These are phyloP conservation scores for Microplitis manilae DNA, from an alignment of 2,888 invertebrate species.

Conservation along the genomic window DNA sequence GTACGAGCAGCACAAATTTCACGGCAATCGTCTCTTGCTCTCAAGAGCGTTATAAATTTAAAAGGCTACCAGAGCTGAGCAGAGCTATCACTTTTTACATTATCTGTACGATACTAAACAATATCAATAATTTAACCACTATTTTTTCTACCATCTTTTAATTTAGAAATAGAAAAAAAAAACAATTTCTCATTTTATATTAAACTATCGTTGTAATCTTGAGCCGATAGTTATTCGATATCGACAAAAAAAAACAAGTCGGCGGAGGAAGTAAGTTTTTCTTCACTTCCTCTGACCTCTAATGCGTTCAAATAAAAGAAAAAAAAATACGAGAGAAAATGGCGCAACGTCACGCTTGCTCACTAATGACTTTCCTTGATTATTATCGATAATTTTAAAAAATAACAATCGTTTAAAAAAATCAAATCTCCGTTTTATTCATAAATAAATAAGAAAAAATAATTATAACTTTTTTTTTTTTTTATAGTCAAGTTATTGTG, in stretches of 20 bases:
- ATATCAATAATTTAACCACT: not conserved
- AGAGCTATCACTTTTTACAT: conserved; percentile 42
- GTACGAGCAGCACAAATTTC: conserved; percentile 48
- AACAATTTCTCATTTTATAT: too few species aligned
- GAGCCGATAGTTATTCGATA: conserved; percentile 11
- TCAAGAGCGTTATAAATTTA: conserved; percentile 59
- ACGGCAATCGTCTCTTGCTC: conserved; percentile 51
- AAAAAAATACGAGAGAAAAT: conserved; percentile 43
- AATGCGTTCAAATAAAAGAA: conserved; percentile 15
- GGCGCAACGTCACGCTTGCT: conserved; percentile 40
- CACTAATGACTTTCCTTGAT: conserved; percentile 35
- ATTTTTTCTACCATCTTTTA: too few species aligned
- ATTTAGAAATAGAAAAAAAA: too few species aligned
- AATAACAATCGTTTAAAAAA: not conserved
- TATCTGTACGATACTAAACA: conserved; percentile 5
- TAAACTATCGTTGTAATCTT: not conserved
- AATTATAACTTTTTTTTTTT: not conserved
- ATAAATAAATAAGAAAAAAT: not conserved
- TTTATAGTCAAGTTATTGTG: not conserved
- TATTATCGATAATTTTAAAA: conserved; percentile 31
- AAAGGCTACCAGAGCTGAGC: conserved; percentile 46
- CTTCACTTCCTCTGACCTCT: conserved; percentile 45
- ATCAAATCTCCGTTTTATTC: not conserved
- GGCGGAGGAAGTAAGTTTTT: conserved; percentile 38
- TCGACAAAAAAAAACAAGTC: conserved; percentile 15